A percentile compares a stretch with the other conserved stretches of the same genome.
These are phyloP conservation scores for Genyomyrus donnyi DNA, from an alignment of 2,113 vertebrate genomes.

Conservation along the genomic window DNA sequence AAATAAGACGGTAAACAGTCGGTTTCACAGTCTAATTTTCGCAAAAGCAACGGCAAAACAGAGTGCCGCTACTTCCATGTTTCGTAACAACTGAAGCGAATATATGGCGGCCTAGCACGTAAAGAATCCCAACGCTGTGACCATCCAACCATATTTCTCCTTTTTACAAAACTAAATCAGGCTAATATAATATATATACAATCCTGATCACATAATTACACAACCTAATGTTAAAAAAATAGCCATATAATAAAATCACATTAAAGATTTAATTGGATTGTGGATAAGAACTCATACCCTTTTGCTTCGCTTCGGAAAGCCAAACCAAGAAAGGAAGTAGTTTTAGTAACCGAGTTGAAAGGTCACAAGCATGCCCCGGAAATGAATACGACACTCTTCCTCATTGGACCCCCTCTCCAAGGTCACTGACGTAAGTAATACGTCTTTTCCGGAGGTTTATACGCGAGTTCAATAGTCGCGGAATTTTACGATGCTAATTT, in stretches of 20 bases:
- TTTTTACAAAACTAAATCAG: neutral
- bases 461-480: neutral
- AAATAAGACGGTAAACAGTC: neutral
- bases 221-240: neutral
- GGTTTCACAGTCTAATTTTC: neutral
- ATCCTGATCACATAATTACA: neutral
- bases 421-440: neutral
- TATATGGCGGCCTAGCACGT: neutral
- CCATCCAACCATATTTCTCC: neutral
- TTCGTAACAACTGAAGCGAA: neutral
- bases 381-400: neutral
- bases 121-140: neutral
- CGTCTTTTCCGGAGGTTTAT: neutral
- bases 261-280: conserved; percentile 38
- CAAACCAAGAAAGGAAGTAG: conserved; percentile 63
- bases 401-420: neutral
- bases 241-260: neutral
- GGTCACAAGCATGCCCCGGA: conserved; percentile 24
- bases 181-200: neutral
- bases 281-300: conserved; percentile 39
- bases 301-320: conserved; percentile 44
- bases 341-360: conserved; percentile 48
- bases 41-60: neutral
- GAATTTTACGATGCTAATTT: neutral
- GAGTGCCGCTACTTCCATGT: neutral